Conservation (phyloP, 2,797 vertebrate species). For the Steatocranus sp. region DNA sequence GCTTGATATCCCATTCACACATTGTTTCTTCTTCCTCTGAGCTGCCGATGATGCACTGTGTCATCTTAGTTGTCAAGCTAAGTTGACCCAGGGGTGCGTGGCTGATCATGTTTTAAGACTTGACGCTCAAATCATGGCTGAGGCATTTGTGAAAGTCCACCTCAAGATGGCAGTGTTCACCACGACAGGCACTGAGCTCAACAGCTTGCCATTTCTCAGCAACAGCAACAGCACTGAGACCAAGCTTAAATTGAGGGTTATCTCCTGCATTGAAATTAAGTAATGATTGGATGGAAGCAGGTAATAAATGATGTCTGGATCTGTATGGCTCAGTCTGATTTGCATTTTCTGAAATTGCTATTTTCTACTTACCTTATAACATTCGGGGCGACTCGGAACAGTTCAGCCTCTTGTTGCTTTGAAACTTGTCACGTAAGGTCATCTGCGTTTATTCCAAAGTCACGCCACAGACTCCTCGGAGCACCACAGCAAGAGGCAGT, state of each 20-base stretch:
- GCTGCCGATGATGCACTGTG: background rate
- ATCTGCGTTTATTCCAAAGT: conserved; percentile 25
- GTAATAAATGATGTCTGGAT: conserved; percentile 20
- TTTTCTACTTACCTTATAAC: conserved; percentile 11
- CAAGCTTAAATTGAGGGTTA: conserved; percentile 53
- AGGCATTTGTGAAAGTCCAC: conserved; percentile 45
- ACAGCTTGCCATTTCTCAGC: conserved; percentile 29
- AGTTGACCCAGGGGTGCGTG: background rate
- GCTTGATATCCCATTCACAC: background rate
- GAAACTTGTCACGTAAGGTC: conserved; percentile 48
- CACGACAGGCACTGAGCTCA: conserved; percentile 57
- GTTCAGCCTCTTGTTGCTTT: conserved; percentile 14
- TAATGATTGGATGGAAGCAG: conserved; percentile 40
- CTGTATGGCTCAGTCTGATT: conserved; percentile 6
- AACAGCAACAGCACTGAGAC: conserved; percentile 24
- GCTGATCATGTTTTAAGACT: background rate
- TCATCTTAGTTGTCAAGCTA: background rate
- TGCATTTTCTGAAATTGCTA: conserved; percentile 4
- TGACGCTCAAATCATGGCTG: background rate
- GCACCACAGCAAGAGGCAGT: background rate
- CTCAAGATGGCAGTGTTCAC: conserved; percentile 96
- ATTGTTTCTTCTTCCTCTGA: background rate
- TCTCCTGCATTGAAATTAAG: conserved; percentile 61
- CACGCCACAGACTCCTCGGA: conserved; percentile 13
- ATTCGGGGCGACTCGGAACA: background rate